Conservation (phyloP, 2,888 invertebrate species). For the Andrena hattorfiana region DNA sequence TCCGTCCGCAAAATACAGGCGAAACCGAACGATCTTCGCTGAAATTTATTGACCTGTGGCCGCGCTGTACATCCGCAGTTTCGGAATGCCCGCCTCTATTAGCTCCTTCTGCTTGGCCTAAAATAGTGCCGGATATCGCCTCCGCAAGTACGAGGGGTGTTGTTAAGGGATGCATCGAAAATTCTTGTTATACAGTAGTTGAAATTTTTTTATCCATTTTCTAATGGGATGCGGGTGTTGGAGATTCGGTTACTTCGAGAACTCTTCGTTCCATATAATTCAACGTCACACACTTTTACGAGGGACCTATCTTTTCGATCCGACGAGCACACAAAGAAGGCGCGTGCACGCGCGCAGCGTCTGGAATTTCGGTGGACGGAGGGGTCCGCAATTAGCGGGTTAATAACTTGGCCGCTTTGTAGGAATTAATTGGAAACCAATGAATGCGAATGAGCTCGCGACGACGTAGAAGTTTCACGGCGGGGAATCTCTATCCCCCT, state of each 20-base stretch:
- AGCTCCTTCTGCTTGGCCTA: neutral
- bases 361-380: constrained; percentile 28
- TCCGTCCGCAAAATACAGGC: constrained; percentile 43
- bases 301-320: constrained; percentile 40
- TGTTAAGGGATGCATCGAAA: too few species aligned
- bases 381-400: constrained; percentile 78
- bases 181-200: too few species aligned
- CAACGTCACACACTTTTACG: constrained; percentile 28
- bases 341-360: constrained; percentile 22
- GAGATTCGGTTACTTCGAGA: constrained; percentile 30
- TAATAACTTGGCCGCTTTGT: constrained; percentile 80
- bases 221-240: neutral
- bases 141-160: too few species aligned
- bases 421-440: constrained; percentile 82
- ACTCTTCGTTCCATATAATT: constrained; percentile 55
- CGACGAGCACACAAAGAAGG: constrained; percentile 1
- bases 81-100: neutral
- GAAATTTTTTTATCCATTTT: too few species aligned
- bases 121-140: neutral
- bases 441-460: constrained; percentile 81
- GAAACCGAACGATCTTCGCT: constrained; percentile 36
- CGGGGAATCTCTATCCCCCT: constrained; percentile 57
- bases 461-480: constrained; percentile 71
- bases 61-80: neutral
- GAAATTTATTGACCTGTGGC: constrained; percentile 22